Conservation (phyloP, 1,140 invertebrate genomes). For the Leptonema lineaticorne region DNA sequence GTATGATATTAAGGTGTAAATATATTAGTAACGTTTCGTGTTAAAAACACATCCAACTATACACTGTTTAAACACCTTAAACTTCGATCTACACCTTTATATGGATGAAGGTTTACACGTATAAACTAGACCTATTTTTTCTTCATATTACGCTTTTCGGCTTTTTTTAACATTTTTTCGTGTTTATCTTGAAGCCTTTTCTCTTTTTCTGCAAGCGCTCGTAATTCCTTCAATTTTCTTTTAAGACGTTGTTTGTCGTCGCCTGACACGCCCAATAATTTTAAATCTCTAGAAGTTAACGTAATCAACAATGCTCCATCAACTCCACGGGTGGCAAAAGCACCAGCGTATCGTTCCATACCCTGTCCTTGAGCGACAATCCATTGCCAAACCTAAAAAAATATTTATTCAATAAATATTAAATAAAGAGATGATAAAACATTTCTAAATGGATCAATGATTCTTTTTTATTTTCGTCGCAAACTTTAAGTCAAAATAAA, state of each 20-base stretch:
- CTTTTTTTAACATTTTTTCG: slow-evolving; percentile 80
- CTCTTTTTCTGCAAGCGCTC: slow-evolving; percentile 76
- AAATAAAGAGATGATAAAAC: no score
- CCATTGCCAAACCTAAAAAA: slow-evolving; percentile 86
- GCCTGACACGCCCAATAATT: slow-evolving; percentile 75
- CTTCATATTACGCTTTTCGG: slow-evolving; percentile 63
- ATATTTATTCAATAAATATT: no score
- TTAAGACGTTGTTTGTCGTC: slow-evolving; percentile 84
- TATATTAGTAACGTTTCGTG: no score
- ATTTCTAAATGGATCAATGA: no score
- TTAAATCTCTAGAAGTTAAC: slow-evolving; percentile 85
- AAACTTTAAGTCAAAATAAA: no score
- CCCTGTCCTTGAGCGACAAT: slow-evolving; percentile 72
- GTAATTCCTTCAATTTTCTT: slow-evolving; percentile 85
- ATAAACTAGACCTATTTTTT: slow-evolving; percentile 60
- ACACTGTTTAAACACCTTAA: no score
- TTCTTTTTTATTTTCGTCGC: no score
- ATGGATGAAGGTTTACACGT: no score
- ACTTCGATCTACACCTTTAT: no score
- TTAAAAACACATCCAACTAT: no score
- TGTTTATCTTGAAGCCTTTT: slow-evolving; percentile 72
- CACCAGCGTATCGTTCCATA: slow-evolving; percentile 79
- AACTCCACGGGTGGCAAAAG: slow-evolving; percentile 82
- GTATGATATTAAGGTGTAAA: neutral
- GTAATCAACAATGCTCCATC: slow-evolving; percentile 79